Base-by-base conservation (phyloP, 2,797 vertebrate genomes). In the Enteromius trimaculatus region DNA sequence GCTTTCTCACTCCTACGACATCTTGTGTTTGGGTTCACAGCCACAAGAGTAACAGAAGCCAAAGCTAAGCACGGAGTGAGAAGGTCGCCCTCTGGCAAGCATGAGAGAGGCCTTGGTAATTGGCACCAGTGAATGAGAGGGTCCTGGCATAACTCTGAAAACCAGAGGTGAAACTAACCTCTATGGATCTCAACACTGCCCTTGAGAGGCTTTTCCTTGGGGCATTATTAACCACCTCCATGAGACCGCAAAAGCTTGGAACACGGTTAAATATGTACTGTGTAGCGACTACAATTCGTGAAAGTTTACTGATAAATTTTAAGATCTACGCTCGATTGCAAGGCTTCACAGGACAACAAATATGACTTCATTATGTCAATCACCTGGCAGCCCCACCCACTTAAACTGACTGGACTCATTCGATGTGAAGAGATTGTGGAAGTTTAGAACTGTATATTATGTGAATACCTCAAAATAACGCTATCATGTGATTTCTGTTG, bases 81-180 rank as follows among this genome's bases (percentile, higher is more conserved):
- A 37, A 64, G 79, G 70, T 75, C 2, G 77, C 80, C 86, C 84
- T 62, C 29, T 49, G 87, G 90, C 82, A 69, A 78, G 39, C 5
- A 60, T 23, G 82, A 87, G 47, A 77, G 58, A 55, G 51, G 86
- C 64, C 47, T 60, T 53, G 85, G 47, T 90, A 90, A 92, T 88
- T 90, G 83, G 88, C 87, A 77, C 90, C 90, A 87, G 85, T 90
- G 87, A 87, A 72, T 78, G 17, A 85, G 89, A 86, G 82, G 88
- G 84, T 77, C 77, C 70, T 70, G 53, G 71, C 55, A 49, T 34
- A 65, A 71, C 29, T 72, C 51, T 68, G 6, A 72, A 62, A 76
- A 16, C 31, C 17, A 68, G 69, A 72, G 58, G 39, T 79, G 60
- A 55, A 47, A 70, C 14, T 68, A 80, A 75, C 58, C 70, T 71